Evolutionary conservation across 2,113 vertebrate genomes (phyloP).

Genomic region (Cepphus grylle): DNA sequence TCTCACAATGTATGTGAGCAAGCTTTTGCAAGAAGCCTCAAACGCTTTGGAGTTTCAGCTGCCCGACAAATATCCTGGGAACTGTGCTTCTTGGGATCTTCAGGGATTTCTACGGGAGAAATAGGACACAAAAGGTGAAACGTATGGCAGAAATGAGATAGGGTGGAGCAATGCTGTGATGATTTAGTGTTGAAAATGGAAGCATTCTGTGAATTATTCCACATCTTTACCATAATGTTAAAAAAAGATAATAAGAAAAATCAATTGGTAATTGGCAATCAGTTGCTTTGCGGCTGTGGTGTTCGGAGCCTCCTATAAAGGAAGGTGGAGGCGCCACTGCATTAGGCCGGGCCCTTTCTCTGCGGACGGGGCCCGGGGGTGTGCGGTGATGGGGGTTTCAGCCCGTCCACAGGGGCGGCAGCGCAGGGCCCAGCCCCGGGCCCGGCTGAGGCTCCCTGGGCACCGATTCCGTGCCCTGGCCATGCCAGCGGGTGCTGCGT

Average conservation of each 20-base stretch:
- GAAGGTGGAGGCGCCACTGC: not conserved
- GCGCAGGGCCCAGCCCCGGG: not conserved
- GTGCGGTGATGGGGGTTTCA: fast-evolving
- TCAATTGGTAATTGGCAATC: fast-evolving
- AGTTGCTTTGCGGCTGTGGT: not conserved
- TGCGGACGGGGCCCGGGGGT: fast-evolving
- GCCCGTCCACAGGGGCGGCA: fast-evolving
- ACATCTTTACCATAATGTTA: fast-evolving
- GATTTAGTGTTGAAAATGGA: not conserved
- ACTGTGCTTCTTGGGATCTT: not conserved
- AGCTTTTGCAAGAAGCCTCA: not conserved
- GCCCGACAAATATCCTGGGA: not conserved
- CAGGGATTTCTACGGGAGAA: not conserved
- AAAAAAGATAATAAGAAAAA: not conserved
- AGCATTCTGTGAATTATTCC: not conserved
- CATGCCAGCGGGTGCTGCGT: not conserved
- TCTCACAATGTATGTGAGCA: not conserved
- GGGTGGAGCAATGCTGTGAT: no score
- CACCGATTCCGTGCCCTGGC: fast-evolving
- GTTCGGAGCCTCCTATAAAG: not conserved
- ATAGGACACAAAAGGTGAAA: not conserved
- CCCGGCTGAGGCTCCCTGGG: not conserved
- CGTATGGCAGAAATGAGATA: not conserved
- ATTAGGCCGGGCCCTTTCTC: no score
- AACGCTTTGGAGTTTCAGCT: not conserved